These are phyloP conservation scores for Barnardius zonarius DNA, from an alignment of 2,113 vertebrate species.

Conservation along the genomic window DNA sequence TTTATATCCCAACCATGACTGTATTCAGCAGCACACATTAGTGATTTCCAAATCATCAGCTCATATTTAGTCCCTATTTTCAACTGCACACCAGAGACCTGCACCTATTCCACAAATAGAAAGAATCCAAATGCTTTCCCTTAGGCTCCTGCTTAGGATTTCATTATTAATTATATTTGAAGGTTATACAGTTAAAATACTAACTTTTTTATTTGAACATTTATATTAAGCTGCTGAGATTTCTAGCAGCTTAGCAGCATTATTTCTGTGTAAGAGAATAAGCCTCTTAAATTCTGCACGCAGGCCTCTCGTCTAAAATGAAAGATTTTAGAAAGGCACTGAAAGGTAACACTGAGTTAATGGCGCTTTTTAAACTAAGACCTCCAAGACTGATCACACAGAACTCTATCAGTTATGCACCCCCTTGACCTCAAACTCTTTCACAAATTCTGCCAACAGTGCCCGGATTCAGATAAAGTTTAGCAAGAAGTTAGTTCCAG, in stretches of 20 bases:
- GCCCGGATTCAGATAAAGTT: conserved; percentile 7
- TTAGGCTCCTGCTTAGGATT: conserved; percentile 61
- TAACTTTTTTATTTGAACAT: conserved; percentile 74
- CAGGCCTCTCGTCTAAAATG: conserved; percentile 58
- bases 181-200: conserved; percentile 73
- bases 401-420: neutral
- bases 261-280: conserved; percentile 72
- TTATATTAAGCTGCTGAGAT: conserved; percentile 75
- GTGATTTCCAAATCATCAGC: conserved; percentile 39
- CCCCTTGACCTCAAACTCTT: neutral
- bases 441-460: neutral
- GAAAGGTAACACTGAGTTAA: conserved; percentile 57
- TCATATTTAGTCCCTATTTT: conserved; percentile 63
- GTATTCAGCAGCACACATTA: conserved; percentile 13
- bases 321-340: conserved; percentile 61
- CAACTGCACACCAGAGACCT: conserved; percentile 54
- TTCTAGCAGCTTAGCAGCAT: conserved; percentile 71
- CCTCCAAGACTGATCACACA: neutral
- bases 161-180: conserved; percentile 74
- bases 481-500: conserved; percentile 6
- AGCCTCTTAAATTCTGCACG: conserved; percentile 68
- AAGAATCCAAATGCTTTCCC: conserved; percentile 61
- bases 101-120: conserved; percentile 69
- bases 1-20: conserved; percentile 27
- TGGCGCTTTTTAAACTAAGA: conserved; percentile 50